Percentiles rank a stretch among this genome's conserved stretches.
Conservation (phyloP, 2,113 vertebrate genomes). For the Loxodonta africana region DNA sequence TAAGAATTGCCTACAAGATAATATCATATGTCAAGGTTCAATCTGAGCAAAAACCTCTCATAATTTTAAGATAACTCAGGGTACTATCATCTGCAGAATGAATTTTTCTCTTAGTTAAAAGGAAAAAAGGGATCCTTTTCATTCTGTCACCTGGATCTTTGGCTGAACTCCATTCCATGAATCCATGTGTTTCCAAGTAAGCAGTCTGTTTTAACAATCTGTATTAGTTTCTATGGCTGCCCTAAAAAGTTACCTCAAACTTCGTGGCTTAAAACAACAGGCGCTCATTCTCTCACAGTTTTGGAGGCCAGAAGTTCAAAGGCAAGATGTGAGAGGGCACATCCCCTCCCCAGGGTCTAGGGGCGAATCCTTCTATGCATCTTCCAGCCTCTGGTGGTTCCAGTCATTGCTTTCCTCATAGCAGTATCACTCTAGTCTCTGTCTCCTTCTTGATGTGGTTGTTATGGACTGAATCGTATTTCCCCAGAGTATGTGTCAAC, state of each 20-base stretch:
- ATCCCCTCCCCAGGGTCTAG: accelerated
- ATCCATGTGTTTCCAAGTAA: constrained; percentile 55
- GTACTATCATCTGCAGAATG: background rate
- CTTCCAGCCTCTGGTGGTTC: background rate
- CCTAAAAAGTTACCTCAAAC: background rate
- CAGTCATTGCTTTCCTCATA: background rate
- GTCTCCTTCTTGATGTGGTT: too few species aligned
- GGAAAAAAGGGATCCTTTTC: background rate
- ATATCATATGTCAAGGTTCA: background rate
- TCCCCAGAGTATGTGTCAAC: too few species aligned
- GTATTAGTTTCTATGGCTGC: background rate
- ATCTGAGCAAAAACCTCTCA: background rate
- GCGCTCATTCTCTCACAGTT: background rate
- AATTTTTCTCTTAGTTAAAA: background rate
- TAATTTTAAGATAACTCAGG: background rate
- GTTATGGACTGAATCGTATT: too few species aligned
- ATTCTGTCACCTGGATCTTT: background rate
- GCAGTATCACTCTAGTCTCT: accelerated
- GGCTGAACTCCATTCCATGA: constrained; percentile 27
- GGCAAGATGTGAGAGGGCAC: accelerated
- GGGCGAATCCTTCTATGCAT: background rate
- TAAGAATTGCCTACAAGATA: background rate
- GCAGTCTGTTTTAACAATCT: background rate
- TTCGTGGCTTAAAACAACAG: background rate
- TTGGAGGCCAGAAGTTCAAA: too few species aligned